phyloP scores from a whole-genome alignment of 2,888 invertebrate genomes.

The Stenurella melanura region DNA sequence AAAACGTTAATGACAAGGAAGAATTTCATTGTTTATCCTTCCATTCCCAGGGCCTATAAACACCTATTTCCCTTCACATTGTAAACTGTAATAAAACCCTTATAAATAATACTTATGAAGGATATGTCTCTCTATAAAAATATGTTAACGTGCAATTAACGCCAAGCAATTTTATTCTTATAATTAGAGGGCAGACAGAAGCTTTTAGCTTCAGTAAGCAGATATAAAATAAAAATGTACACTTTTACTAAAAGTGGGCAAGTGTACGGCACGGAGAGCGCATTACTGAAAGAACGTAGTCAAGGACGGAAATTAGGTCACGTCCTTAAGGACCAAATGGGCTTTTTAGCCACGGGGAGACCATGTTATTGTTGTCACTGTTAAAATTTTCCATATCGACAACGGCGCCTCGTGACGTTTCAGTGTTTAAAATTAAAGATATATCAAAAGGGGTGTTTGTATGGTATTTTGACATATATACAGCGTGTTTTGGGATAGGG shows the following conservation, averaged over 20 bases:
- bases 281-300: conserved; percentile 30
- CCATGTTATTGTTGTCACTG: conserved; percentile 21
- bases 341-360: conserved; percentile 33
- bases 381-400: conserved; percentile 19
- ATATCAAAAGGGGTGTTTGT: too few relatives aligned
- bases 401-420: conserved; percentile 10
- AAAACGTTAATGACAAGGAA: conserved; percentile 2
- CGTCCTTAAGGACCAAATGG: conserved; percentile 38
- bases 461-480: too few relatives aligned
- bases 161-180: conserved; percentile 7
- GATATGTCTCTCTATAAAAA: conserved; percentile 4
- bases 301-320: conserved; percentile 38
- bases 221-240: conserved; percentile 24
- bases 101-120: conserved; percentile 5
- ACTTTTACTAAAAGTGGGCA: conserved; percentile 33
- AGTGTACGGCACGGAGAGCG: background rate
- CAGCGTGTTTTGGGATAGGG: too few relatives aligned
- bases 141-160: conserved; percentile 4
- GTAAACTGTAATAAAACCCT: conserved; percentile 11
- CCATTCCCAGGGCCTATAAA: background rate
- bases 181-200: conserved; percentile 23
- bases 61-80: conserved; percentile 5
- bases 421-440: too few relatives aligned
- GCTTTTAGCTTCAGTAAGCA: conserved; percentile 22
- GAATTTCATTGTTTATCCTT: background rate